phyloP scores from a whole-genome alignment of 2,888 invertebrate genomes.

The Cylindroiulus punctatus region DNA sequence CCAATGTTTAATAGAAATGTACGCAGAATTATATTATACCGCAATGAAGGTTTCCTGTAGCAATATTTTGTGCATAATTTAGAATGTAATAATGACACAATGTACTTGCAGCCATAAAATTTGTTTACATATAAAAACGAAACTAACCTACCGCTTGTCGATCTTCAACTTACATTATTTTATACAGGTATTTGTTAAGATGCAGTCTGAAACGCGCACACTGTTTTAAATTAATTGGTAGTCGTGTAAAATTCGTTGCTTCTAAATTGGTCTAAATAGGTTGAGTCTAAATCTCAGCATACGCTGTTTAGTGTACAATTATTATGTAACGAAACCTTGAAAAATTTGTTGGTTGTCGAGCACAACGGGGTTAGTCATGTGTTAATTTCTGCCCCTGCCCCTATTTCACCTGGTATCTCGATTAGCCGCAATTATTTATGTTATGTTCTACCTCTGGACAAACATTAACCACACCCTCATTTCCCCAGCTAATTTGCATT shows the following conservation, averaged over 20 bases:
- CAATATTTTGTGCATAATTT: background rate
- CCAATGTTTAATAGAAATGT: too few relatives aligned
- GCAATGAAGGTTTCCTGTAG: background rate
- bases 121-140: too few relatives aligned
- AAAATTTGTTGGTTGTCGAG: background rate
- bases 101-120: background rate
- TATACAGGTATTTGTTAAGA: background rate
- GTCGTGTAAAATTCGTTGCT: too few relatives aligned
- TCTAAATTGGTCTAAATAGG: too few relatives aligned
- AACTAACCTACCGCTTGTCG: background rate
- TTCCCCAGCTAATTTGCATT: slow-evolving; percentile 4
- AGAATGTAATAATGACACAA: background rate
- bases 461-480: background rate
- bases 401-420: background rate
- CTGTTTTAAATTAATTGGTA: background rate
- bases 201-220: background rate
- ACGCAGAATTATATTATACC: background rate
- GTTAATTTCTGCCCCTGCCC: background rate
- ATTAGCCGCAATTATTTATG: background rate
- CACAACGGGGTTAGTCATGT: background rate
- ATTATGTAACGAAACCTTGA: background rate
- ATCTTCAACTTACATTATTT: background rate
- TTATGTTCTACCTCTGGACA: background rate
- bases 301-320: background rate
- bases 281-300: background rate